Conservation (phyloP, 1,140 invertebrate genomes). For the Cotesia vestalis region DNA sequence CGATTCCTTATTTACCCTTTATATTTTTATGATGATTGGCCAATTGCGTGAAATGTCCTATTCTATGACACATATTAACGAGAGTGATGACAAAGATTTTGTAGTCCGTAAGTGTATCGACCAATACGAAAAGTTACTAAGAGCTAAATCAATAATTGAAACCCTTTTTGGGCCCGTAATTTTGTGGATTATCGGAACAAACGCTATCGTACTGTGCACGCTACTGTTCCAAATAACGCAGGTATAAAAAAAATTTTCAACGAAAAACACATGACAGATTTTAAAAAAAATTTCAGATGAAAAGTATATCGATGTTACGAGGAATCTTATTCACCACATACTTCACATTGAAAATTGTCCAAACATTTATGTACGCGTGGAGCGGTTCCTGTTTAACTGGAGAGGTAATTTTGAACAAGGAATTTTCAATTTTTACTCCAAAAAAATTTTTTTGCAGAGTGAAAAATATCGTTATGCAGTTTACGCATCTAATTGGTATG, state of each 20-base stretch:
- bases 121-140: conserved; percentile 33
- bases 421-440: no score
- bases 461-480: conserved; percentile 27
- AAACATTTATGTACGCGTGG: conserved; percentile 17
- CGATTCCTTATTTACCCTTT: conserved; percentile 44
- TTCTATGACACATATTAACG: conserved; percentile 34
- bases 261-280: not conserved
- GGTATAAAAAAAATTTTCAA: conserved; percentile 36
- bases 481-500: conserved; percentile 38
- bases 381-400: conserved; percentile 20
- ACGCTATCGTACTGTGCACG: conserved; percentile 42
- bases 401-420: conserved; percentile 1
- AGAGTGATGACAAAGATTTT: conserved; percentile 21
- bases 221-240: conserved; percentile 47
- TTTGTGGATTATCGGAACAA: conserved; percentile 41
- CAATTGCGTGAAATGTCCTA: conserved; percentile 31
- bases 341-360: not conserved
- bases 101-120: conserved; percentile 34
- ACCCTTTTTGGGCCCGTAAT: conserved; percentile 45
- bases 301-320: conserved; percentile 1
- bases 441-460: conserved; percentile 33
- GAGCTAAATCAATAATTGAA: conserved; percentile 39
- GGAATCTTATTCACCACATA: not conserved
- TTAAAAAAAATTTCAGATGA: conserved; percentile 11
- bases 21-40: conserved; percentile 43